phyloP scores from a whole-genome alignment of 2,113 vertebrate genomes.

The Artemisiospiza belli region DNA sequence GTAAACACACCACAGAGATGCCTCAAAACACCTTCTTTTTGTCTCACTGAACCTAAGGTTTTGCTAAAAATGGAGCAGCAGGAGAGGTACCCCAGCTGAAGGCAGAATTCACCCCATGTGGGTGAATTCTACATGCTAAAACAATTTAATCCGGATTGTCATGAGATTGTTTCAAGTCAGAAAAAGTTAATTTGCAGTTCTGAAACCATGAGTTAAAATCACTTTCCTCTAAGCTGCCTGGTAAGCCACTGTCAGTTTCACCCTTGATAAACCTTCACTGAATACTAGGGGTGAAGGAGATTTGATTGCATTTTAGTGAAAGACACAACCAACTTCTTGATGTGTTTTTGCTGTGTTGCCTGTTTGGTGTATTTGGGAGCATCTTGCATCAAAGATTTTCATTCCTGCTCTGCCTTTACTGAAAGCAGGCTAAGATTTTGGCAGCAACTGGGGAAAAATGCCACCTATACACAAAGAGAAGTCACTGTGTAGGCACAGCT shows the following conservation, averaged over 20 bases:
- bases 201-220: neutral
- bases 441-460: neutral
- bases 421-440: neutral
- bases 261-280: neutral
- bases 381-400: neutral
- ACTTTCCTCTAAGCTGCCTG: neutral
- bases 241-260: neutral
- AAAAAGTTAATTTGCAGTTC: neutral
- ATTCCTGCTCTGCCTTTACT: neutral
- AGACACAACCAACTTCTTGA: neutral
- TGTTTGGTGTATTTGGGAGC: neutral
- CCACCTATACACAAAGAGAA: neutral
- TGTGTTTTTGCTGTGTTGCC: neutral
- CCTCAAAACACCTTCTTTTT: neutral
- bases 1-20: neutral
- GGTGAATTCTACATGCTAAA: neutral
- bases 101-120: neutral
- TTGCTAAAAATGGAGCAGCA: neutral
- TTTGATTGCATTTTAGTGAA: neutral
- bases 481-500: neutral
- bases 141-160: neutral
- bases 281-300: neutral
- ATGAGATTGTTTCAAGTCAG: neutral
- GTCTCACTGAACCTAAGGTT: neutral
- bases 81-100: neutral